A percentile compares a stretch with the other conserved stretches of the same genome.
Evolutionary conservation across 64 coral and sea anemone genomes (phyloP).

Genomic region (Montipora foliosa): DNA sequence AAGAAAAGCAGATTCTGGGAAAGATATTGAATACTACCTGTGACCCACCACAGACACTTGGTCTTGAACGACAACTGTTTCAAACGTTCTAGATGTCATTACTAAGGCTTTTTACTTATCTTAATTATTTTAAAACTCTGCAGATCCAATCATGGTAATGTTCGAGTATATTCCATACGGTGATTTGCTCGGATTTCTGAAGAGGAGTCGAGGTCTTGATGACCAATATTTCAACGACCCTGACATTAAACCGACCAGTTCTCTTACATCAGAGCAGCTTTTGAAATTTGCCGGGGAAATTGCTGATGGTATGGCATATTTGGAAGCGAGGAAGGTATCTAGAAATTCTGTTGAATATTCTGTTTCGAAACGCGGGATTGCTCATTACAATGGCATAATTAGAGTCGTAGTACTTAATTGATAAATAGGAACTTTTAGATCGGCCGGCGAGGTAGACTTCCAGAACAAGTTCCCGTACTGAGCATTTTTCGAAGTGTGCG

Average conservation of each 20-base stretch:
- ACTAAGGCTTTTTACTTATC: background rate
- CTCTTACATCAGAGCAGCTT: constrained; percentile 49
- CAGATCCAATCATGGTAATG: constrained; percentile 64
- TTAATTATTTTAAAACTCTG: background rate
- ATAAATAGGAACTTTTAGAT: too few species aligned
- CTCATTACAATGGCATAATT: too few species aligned
- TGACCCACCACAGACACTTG: too few species aligned
- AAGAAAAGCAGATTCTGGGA: too few species aligned
- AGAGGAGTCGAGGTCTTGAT: constrained; percentile 53
- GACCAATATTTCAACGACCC: constrained; percentile 66
- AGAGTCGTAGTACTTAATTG: background rate
- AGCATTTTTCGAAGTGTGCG: too few species aligned
- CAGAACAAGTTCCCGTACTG: too few species aligned
- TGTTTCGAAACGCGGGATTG: too few species aligned
- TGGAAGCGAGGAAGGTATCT: constrained; percentile 49
- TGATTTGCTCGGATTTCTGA: constrained; percentile 71
- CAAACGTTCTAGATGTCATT: background rate
- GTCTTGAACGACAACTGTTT: too few species aligned
- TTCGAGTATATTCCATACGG: constrained; percentile 74
- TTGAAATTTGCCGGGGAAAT: constrained; percentile 69
- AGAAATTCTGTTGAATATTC: too few species aligned
- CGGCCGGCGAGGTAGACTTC: too few species aligned
- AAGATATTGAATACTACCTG: too few species aligned
- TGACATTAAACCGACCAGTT: constrained; percentile 47
- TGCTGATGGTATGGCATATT: constrained; percentile 72